Conservation (phyloP, 2,113 vertebrate species). For the Pomatorhinus ruficollis region DNA sequence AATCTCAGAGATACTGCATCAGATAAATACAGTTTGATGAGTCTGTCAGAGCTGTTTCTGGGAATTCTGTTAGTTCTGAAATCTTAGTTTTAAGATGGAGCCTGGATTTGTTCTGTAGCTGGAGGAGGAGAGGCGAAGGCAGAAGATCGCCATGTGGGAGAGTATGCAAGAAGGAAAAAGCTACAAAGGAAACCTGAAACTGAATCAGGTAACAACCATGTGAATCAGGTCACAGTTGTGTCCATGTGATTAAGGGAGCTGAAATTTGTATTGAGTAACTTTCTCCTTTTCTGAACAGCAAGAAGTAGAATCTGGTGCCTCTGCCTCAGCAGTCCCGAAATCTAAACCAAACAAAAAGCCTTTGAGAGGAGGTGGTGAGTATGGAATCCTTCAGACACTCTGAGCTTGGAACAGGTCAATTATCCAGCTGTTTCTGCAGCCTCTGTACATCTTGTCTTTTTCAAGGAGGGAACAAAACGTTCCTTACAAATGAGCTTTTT, state of each 20-base stretch:
- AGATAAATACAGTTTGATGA: neutral
- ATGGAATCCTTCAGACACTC: neutral
- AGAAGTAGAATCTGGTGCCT: conserved; percentile 70
- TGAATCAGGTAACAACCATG: conserved; percentile 66
- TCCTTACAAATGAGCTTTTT: neutral
- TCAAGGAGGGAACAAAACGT: neutral
- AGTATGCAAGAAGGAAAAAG: conserved; percentile 88
- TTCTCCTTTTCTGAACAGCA: conserved; percentile 63
- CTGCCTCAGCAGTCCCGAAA: conserved; percentile 66
- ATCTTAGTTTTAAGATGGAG: neutral
- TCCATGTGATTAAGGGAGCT: neutral
- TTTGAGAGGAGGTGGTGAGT: conserved; percentile 81
- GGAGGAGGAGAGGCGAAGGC: conserved; percentile 87
- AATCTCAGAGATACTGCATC: neutral
- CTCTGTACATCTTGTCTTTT: neutral
- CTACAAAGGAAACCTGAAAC: conserved; percentile 71
- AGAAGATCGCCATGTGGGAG: conserved; percentile 92
- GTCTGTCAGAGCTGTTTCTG: neutral
- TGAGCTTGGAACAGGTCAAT: neutral
- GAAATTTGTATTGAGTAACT: neutral
- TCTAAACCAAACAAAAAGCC: conserved; percentile 82
- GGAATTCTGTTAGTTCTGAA: neutral
- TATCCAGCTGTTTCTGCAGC: neutral
- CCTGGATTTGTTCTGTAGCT: conserved; percentile 66
- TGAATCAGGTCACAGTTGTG: neutral